Evolutionary conservation across 2,888 invertebrate species (phyloP).

Genomic region (Tolmerus cingulatus): DNA sequence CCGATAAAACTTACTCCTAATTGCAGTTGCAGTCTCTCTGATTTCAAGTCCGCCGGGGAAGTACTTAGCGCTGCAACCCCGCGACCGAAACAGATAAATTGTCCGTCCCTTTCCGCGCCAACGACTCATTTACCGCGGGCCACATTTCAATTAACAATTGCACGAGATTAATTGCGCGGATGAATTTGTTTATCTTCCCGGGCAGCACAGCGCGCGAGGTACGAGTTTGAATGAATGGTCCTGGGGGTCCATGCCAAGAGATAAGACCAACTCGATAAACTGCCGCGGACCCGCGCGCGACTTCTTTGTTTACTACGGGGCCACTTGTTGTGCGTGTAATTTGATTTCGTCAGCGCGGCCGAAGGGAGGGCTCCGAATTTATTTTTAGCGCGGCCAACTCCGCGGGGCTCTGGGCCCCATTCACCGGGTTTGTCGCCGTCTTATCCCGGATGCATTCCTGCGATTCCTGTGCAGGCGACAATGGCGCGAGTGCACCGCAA

Average conservation of each 20-base stretch:
- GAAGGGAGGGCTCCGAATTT: neutral
- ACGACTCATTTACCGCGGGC: neutral
- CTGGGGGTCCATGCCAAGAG: slow-evolving; percentile 7
- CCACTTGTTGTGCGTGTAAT: slow-evolving; percentile 27
- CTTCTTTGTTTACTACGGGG: slow-evolving; percentile 17
- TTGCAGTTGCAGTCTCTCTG: neutral
- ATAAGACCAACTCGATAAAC: slow-evolving; percentile 8
- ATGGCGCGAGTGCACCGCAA: neutral
- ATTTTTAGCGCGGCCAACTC: slow-evolving; percentile 2
- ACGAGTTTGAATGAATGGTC: neutral
- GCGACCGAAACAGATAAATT: neutral
- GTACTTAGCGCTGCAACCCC: neutral
- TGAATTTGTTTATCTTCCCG: slow-evolving; percentile 23
- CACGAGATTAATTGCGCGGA: slow-evolving; percentile 19
- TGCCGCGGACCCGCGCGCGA: neutral
- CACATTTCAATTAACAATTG: slow-evolving; percentile 28
- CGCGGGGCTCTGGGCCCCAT: neutral
- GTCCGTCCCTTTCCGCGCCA: neutral
- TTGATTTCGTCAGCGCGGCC: slow-evolving; percentile 5
- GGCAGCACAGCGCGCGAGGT: neutral
- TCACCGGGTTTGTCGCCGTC: neutral
- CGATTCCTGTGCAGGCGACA: neutral
- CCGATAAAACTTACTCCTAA: neutral
- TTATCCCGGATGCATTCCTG: neutral
- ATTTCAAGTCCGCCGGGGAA: neutral